These are phyloP conservation scores for Synchiropus splendidus DNA, from an alignment of 2,113 vertebrate genomes.

Conservation along the genomic window DNA sequence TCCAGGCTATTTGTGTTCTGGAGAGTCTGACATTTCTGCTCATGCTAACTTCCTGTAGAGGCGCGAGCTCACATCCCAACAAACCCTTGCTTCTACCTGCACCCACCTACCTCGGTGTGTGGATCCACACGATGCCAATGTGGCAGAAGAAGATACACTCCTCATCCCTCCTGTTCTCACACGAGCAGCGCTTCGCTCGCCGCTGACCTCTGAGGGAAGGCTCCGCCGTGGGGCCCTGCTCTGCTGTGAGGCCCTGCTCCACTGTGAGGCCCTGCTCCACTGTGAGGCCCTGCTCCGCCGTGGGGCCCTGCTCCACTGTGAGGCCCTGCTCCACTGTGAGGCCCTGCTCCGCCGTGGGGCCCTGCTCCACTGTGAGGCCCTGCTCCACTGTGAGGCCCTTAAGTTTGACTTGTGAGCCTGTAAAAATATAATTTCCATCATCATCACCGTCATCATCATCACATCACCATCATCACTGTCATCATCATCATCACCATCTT, in stretches of 20 bases:
- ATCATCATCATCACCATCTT: no score
- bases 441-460: no score
- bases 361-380: conserved; percentile 18
- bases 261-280: conserved; percentile 19
- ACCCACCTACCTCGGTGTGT: conserved; percentile 62
- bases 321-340: conserved; percentile 19
- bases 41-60: no score
- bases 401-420: no score
- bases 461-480: no score
- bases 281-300: conserved; percentile 14
- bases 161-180: conserved; percentile 70
- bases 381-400: conserved; percentile 9
- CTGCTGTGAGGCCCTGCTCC: conserved; percentile 22
- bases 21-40: no score
- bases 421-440: no score
- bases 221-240: conserved; percentile 27
- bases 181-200: conserved; percentile 67
- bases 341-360: conserved; percentile 26
- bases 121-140: conserved; percentile 73
- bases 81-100: no score
- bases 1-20: no score
- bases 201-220: conserved; percentile 18
- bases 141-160: conserved; percentile 76
- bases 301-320: conserved; percentile 19
- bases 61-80: no score